A percentile compares a stretch with the other conserved stretches of the same genome.
These are phyloP conservation scores for Agrochola lychnidis DNA, from an alignment of 2,888 invertebrate species.

Conservation along the genomic window DNA sequence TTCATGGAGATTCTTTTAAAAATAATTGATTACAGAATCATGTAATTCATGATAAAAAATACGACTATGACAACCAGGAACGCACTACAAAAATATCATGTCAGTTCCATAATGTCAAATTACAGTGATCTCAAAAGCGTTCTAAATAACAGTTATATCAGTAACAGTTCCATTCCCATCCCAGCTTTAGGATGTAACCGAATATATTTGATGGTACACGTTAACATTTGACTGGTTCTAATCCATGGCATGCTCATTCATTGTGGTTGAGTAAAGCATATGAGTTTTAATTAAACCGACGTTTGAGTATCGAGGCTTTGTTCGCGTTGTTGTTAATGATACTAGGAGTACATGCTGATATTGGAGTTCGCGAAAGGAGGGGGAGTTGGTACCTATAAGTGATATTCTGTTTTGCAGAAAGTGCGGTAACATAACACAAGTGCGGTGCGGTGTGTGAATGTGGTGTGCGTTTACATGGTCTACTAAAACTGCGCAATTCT, in stretches of 20 bases:
- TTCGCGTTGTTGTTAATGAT: constrained; percentile 47
- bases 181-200: constrained; percentile 22
- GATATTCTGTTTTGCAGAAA: constrained; percentile 5
- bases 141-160: constrained; percentile 37
- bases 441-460: not conserved
- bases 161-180: constrained; percentile 20
- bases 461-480: not conserved
- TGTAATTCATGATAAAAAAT: not conserved
- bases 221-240: constrained; percentile 47
- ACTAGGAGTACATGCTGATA: constrained; percentile 30
- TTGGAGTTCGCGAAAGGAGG: constrained; percentile 19
- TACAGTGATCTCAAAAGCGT: constrained; percentile 10
- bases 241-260: constrained; percentile 47
- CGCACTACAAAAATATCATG: not conserved
- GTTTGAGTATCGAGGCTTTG: constrained; percentile 51
- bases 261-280: constrained; percentile 47
- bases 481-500: not conserved
- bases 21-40: not conserved
- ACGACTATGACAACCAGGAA: not conserved
- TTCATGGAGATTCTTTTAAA: not conserved
- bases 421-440: not conserved
- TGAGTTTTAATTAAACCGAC: constrained; percentile 65
- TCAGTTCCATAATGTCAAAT: not conserved
- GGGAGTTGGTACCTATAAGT: not conserved
- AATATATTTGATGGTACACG: constrained; percentile 43